Conservation (phyloP, 2,797 vertebrate genomes). For the Sebastolobus alascanus region DNA sequence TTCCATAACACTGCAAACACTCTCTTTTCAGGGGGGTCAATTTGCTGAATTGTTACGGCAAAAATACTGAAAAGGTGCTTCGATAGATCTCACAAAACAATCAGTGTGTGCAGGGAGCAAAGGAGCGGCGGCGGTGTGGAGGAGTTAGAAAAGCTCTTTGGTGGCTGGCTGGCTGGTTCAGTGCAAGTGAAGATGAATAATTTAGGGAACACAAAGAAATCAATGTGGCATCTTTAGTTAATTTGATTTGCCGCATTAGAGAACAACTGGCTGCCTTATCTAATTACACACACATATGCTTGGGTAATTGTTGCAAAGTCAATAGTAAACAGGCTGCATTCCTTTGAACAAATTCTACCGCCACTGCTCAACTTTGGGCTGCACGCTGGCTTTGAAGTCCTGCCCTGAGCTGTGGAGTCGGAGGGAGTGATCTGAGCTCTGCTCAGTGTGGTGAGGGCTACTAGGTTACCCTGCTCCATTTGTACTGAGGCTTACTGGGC, state of each 20-base stretch:
- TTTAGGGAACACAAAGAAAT: slow-evolving; percentile 85
- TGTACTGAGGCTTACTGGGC: slow-evolving; percentile 32
- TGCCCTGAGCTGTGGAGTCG: slow-evolving; percentile 52
- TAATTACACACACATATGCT: slow-evolving; percentile 85
- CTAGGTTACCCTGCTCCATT: slow-evolving; percentile 49
- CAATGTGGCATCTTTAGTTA: slow-evolving; percentile 86
- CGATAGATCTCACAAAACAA: slow-evolving; percentile 57
- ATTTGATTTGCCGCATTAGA: slow-evolving; percentile 86
- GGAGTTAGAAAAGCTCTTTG: slow-evolving; percentile 69
- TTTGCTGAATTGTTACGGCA: slow-evolving; percentile 53
- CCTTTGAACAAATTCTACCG: slow-evolving; percentile 71
- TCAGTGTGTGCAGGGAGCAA: slow-evolving; percentile 41
- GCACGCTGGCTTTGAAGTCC: slow-evolving; percentile 58
- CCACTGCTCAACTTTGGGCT: slow-evolving; percentile 62
- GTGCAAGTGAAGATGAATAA: slow-evolving; percentile 84
- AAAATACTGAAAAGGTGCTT: slow-evolving; percentile 56
- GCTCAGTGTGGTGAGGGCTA: slow-evolving; percentile 33
- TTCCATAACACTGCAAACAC: slow-evolving; percentile 61
- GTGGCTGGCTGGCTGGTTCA: slow-evolving; percentile 75
- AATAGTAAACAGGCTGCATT: slow-evolving; percentile 80
- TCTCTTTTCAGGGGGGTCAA: slow-evolving; percentile 63
- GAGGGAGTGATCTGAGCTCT: slow-evolving; percentile 44
- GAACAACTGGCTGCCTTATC: slow-evolving; percentile 85
- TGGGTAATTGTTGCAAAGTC: slow-evolving; percentile 82
- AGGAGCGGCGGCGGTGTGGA: slow-evolving; percentile 49